Percentiles rank a stretch among this genome's conserved stretches.
These are phyloP conservation scores for Lepetodrilus schrolli DNA, from an alignment of 2,888 invertebrate species.

Conservation along the genomic window DNA sequence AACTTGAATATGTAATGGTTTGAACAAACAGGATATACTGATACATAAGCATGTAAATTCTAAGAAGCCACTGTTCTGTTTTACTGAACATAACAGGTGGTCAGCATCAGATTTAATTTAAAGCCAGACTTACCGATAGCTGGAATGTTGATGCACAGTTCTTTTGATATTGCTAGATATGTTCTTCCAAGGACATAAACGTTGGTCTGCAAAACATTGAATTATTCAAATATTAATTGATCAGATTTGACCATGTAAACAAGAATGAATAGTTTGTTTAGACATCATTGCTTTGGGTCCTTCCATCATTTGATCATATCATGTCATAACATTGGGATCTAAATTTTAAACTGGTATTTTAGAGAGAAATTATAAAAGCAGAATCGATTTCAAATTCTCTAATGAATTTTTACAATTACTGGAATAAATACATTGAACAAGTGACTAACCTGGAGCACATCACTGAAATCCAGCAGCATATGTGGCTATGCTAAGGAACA, in stretches of 20 bases:
- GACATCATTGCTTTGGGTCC: neutral
- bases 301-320: too few species aligned
- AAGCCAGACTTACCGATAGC: conserved; percentile 64
- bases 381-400: too few species aligned
- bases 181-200: conserved; percentile 96
- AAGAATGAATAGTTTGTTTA: neutral
- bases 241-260: too few species aligned
- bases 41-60: neutral
- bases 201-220: conserved; percentile 88
- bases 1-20: too few species aligned
- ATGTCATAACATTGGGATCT: too few species aligned
- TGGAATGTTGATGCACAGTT: conserved; percentile 84
- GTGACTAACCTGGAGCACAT: conserved; percentile 83
- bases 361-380: too few species aligned
- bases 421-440: neutral
- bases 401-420: neutral
- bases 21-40: too few species aligned
- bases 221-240: conserved; percentile 6
- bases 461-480: conserved; percentile 96
- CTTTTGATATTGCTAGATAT: conserved; percentile 90
- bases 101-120: neutral
- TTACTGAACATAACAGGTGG: neutral
- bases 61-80: neutral
- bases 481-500: conserved; percentile 78
- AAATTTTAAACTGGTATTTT: too few species aligned